phyloP scores from a whole-genome alignment of 2,113 vertebrate species.

The Pyrgilauda ruficollis region DNA sequence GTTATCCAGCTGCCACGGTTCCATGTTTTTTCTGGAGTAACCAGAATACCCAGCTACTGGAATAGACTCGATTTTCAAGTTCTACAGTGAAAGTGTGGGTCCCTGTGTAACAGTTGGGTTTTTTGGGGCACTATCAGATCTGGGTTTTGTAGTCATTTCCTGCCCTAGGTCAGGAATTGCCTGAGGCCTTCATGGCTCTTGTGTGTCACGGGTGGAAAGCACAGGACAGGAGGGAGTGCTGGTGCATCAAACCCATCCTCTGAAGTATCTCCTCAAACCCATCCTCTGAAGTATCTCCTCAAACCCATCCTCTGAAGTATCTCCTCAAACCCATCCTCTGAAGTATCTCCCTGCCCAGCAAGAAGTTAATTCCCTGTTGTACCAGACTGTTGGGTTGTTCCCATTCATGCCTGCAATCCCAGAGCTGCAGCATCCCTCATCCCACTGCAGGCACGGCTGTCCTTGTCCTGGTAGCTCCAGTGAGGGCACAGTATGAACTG shows the following conservation, averaged over 20 bases:
- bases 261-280: not conserved
- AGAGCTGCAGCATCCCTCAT: not conserved
- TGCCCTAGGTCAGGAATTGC: not conserved
- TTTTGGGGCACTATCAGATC: not conserved
- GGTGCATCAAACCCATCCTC: not conserved
- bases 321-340: not conserved
- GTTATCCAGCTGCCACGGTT: not conserved
- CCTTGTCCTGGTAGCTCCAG: not conserved
- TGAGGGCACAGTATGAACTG: not conserved
- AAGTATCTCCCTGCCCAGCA: not conserved
- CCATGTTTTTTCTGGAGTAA: not conserved
- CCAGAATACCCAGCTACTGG: not conserved
- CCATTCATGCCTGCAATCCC: accelerated
- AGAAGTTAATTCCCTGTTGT: not conserved
- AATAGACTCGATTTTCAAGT: not conserved
- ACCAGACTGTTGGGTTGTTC: not conserved
- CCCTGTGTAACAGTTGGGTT: not conserved
- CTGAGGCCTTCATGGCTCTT: not conserved
- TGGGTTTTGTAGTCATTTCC: not conserved
- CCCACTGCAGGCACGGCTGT: not conserved
- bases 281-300: not conserved
- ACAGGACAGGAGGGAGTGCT: not conserved
- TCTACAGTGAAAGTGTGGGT: not conserved
- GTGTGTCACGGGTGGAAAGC: accelerated
- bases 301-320: not conserved